These are phyloP conservation scores for Andinoacara biseriatus DNA, from an alignment of 2,113 vertebrate genomes.

Conservation along the genomic window DNA sequence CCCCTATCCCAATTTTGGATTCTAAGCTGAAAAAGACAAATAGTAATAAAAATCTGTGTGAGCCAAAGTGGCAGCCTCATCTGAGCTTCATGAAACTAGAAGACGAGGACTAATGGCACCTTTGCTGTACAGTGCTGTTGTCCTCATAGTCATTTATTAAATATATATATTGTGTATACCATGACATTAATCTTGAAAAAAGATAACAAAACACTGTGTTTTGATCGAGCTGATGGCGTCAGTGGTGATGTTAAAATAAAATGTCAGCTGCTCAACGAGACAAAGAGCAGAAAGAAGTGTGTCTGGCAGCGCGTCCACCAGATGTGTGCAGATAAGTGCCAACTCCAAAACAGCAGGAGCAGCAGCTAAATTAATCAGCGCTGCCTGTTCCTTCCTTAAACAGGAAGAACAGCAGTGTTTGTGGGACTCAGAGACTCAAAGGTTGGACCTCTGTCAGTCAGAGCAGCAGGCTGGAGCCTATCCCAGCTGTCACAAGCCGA, in stretches of 20 bases:
- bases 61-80: neutral
- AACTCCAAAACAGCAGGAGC: conserved; percentile 13
- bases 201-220: neutral
- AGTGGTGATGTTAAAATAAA: conserved; percentile 14
- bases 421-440: neutral
- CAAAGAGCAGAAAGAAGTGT: conserved; percentile 16
- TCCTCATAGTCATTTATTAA: neutral
- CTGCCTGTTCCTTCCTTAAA: conserved; percentile 3
- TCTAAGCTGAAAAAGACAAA: neutral
- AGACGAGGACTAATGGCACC: neutral
- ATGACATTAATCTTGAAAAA: neutral
- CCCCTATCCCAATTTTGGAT: neutral
- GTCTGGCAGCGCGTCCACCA: neutral
- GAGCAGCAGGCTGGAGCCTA: neutral
- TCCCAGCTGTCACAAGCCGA: no score
- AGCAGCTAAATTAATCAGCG: conserved; percentile 38
- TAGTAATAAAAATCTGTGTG: no score
- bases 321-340: conserved; percentile 32
- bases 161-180: neutral
- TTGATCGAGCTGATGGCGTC: neutral
- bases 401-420: neutral
- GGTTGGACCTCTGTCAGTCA: neutral
- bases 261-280: conserved; percentile 27
- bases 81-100: rapidly evolving
- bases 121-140: neutral